A percentile compares a stretch with the other conserved stretches of the same genome.
phyloP scores from a whole-genome alignment of 2,888 invertebrate genomes.

The Metallyticus violacea region DNA sequence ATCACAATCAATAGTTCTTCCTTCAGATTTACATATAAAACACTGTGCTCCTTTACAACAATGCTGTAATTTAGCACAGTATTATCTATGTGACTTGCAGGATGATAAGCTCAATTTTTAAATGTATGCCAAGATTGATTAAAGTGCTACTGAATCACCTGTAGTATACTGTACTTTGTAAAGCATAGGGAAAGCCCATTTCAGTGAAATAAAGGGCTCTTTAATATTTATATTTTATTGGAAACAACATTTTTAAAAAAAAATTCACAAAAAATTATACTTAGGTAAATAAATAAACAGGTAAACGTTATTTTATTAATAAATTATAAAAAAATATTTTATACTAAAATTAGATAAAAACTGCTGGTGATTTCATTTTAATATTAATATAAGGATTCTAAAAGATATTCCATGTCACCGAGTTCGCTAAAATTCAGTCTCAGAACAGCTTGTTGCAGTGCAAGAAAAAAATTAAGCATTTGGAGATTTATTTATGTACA shows the following conservation, averaged over 20 bases:
- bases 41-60: not conserved
- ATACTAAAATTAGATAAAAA: conserved; percentile 1
- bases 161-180: not conserved
- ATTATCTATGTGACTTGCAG: too few relatives aligned
- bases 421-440: not conserved
- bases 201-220: not conserved
- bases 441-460: not conserved
- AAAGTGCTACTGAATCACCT: not conserved
- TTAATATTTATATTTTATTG: not conserved
- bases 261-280: not conserved
- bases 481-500: not conserved
- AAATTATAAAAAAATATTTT: conserved; percentile 17
- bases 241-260: not conserved
- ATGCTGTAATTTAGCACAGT: not conserved
- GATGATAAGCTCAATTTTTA: too few relatives aligned
- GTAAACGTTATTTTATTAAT: conserved; percentile 16
- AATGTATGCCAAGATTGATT: too few relatives aligned
- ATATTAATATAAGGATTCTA: not conserved
- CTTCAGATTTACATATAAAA: not conserved
- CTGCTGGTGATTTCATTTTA: not conserved
- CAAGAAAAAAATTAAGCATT: not conserved
- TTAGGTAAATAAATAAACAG: conserved; percentile 13
- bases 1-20: not conserved
- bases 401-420: not conserved
- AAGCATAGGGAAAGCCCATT: not conserved